phyloP scores from a whole-genome alignment of 2,113 vertebrate genomes.

The Genyomyrus donnyi region DNA sequence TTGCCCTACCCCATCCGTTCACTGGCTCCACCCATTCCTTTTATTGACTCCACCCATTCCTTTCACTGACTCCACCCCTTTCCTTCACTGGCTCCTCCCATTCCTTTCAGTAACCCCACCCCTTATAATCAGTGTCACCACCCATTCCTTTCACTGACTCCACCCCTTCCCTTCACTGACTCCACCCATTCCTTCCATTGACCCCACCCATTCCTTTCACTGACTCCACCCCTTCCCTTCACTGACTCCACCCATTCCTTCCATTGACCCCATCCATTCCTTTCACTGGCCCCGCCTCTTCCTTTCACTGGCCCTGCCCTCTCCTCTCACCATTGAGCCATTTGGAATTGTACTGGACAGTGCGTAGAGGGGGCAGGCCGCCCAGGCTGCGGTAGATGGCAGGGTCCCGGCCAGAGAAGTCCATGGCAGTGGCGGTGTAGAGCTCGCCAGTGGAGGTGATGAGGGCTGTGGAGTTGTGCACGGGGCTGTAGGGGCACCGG shows the following conservation, averaged over 20 bases:
- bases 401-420: conserved; percentile 90
- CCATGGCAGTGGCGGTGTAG: conserved; percentile 94
- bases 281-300: background rate
- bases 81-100: no score
- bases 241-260: no score
- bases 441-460: conserved; percentile 87
- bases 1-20: background rate
- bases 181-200: no score
- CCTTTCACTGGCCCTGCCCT: background rate
- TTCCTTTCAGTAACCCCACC: no score
- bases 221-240: no score
- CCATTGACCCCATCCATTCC: background rate
- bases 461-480: conserved; percentile 95
- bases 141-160: background rate
- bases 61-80: no score
- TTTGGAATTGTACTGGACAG: conserved; percentile 96
- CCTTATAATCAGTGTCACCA: background rate
- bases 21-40: background rate
- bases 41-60: background rate
- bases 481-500: conserved; percentile 90
- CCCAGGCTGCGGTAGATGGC: conserved; percentile 95
- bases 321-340: conserved; percentile 86
- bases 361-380: conserved; percentile 81
- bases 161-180: no score
- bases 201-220: background rate